Conservation (phyloP, 2,888 invertebrate species). For the Athalia rosae region DNA sequence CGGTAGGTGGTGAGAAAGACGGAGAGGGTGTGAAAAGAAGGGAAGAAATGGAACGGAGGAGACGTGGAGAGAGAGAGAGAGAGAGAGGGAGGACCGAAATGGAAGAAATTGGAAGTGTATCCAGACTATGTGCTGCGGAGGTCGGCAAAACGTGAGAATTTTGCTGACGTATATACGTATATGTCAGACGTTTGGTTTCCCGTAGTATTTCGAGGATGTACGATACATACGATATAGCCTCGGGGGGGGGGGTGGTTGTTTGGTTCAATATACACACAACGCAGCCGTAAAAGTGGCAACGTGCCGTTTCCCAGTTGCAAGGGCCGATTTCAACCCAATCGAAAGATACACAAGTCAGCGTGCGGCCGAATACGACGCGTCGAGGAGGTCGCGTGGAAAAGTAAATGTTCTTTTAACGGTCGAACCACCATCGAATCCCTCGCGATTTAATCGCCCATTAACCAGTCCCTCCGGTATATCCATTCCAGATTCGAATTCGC, state of each 20-base stretch:
- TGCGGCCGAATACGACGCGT: neutral
- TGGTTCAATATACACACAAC: neutral
- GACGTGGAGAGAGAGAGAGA: neutral
- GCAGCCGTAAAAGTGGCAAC: slow-evolving; percentile 28
- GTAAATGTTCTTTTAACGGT: slow-evolving; percentile 42
- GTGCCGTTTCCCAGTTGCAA: slow-evolving; percentile 26
- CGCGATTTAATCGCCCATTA: slow-evolving; percentile 18
- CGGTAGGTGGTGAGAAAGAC: no score
- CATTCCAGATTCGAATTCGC: neutral
- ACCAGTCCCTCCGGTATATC: slow-evolving; percentile 6
- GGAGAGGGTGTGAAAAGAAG: no score
- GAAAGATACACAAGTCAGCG: slow-evolving; percentile 29
- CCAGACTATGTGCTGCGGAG: neutral
- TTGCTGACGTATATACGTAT: slow-evolving; percentile 25
- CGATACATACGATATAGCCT: slow-evolving; percentile 14
- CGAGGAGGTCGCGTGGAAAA: slow-evolving; percentile 8
- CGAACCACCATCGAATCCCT: slow-evolving; percentile 37
- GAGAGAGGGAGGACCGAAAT: no score
- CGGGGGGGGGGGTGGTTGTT: neutral
- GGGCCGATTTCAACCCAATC: slow-evolving; percentile 22
- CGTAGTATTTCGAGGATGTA: neutral
- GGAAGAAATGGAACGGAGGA: neutral
- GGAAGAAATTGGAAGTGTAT: slow-evolving; percentile 1
- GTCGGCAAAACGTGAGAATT: slow-evolving; percentile 36
- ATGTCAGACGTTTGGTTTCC: slow-evolving; percentile 15